Base-by-base conservation (phyloP, 2,797 vertebrate species). In the Enteromius viviparus region DNA sequence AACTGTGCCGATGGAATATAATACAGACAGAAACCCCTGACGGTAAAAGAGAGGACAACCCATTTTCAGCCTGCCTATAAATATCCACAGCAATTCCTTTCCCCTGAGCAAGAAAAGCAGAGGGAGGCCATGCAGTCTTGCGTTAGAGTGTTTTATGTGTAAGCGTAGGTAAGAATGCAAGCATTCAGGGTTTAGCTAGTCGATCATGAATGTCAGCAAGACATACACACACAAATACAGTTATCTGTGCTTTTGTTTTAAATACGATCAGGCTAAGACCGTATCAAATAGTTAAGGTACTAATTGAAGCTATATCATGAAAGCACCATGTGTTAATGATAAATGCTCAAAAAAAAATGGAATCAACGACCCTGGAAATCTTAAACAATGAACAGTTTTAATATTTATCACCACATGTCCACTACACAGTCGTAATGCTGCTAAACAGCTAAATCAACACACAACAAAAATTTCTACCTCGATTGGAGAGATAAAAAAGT, bases 1-100 rank as follows among this genome's bases (percentile, higher is more conserved):
- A 89, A 91, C 87, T 85, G 65, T 89, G 89, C 92, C 89, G 92
- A 93, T 91, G 90, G 92, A 87, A 85, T 74, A 82, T 80, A 84
- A 86, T 86, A 71, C 81, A 89, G 72, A n/a, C 6, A 42, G 79
- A 81, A 82, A 40, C 0, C 80, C 74, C 78, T 82, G 47, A 40
- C 32, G 72, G 86, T 85, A 68, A 76, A 82, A 88, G 83, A 77
- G 62, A 47, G 1, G 55, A 68, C 80, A 80, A 80, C 76, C 86
- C 76, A 66, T 75, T 84, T 87, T 66, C 37, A 71, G 40, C 21
- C 68, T 0, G 45, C 12, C 80, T 87, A 83, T 70, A 87, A 83
- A 85, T 83, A 83, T 80, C 64, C 64, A 65, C 26, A 15, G 83
- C 66, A 51, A 83, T 83, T 80, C 80, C 83, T 40, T 58, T 58